A percentile compares a stretch with the other conserved stretches of the same genome.
Conservation (phyloP, 2,797 vertebrate species). For the Megalops cyprinoides region DNA sequence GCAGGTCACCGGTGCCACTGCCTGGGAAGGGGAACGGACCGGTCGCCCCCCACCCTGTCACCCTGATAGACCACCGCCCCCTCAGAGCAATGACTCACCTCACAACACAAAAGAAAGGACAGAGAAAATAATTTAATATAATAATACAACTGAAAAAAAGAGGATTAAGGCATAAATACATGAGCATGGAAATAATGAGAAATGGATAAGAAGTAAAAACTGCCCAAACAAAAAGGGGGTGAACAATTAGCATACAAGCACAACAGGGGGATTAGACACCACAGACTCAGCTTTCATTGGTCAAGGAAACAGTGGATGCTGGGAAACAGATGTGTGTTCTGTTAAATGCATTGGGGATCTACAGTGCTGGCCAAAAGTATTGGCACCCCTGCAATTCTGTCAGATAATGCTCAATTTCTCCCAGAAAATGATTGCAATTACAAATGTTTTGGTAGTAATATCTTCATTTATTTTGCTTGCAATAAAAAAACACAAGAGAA, state of each 20-base stretch:
- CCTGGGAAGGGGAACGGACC: not conserved
- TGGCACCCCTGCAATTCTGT: too few species aligned
- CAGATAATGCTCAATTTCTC: too few species aligned
- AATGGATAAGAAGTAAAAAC: slow-evolving; percentile 1
- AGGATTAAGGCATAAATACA: slow-evolving; percentile 27
- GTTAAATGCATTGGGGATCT: not conserved
- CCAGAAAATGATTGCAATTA: too few species aligned
- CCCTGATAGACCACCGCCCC: not conserved
- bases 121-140: slow-evolving; percentile 13
- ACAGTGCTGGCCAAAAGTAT: too few species aligned
- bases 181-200: slow-evolving; percentile 31
- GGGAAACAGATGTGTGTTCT: not conserved
- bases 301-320: not conserved
- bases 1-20: too few species aligned
- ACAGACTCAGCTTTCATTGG: not conserved
- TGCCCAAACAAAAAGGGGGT: not conserved
- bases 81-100: not conserved
- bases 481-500: too few species aligned
- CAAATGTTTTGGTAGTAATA: too few species aligned
- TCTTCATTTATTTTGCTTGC: too few species aligned
- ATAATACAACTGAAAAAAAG: not conserved
- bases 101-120: slow-evolving; percentile 8
- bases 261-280: not conserved
- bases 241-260: slow-evolving; percentile 8
- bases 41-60: not conserved